Conservation (phyloP, 2,797 vertebrate species). For the Pseudochirops cupreus region DNA sequence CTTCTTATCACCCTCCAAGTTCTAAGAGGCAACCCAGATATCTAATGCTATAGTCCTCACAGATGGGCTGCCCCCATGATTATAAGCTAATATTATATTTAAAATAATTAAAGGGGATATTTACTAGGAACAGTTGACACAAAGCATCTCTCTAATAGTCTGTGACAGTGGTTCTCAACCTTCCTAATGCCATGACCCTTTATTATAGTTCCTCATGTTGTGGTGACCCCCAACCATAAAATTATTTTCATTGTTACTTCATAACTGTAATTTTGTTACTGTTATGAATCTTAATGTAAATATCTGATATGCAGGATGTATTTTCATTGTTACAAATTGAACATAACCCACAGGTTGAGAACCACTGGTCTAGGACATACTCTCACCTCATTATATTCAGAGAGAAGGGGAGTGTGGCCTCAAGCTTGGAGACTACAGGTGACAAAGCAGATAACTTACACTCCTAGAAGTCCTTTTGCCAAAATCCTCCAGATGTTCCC, state of each 20-base stretch:
- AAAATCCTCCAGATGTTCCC: neutral
- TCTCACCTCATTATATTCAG: neutral
- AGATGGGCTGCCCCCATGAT: neutral
- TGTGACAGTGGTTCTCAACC: neutral
- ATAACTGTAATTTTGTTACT: no score
- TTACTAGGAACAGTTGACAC: neutral
- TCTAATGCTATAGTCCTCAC: neutral
- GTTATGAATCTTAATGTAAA: no score
- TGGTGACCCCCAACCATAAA: no score
- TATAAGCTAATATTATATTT: neutral
- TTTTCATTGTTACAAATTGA: no score
- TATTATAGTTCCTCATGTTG: no score
- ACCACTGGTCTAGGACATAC: neutral
- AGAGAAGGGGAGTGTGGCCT: neutral
- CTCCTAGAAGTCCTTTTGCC: neutral
- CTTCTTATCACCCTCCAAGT: neutral
- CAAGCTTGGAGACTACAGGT: neutral
- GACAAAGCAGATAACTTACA: neutral
- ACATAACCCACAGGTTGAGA: no score
- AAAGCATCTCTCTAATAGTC: neutral
- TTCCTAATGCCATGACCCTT: no score
- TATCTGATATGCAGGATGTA: no score
- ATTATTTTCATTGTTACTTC: no score
- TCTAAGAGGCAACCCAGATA: neutral
- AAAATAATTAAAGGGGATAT: neutral